Conservation (phyloP, 2,888 invertebrate species). For the Drosophila neutralis region DNA sequence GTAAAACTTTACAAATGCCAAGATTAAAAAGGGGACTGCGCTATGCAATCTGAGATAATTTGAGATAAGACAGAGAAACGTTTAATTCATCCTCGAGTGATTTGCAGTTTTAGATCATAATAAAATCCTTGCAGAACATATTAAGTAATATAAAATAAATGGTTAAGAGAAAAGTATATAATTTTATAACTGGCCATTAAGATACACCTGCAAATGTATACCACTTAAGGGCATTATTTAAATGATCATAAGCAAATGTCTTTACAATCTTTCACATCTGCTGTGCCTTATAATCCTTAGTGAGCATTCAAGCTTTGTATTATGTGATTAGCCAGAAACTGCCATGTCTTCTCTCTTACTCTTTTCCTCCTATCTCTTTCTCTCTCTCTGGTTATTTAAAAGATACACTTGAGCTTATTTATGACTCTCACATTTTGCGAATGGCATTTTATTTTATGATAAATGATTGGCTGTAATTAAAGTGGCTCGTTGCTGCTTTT, state of each 20-base stretch:
- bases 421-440: conserved; percentile 58
- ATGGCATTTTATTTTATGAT: conserved; percentile 62
- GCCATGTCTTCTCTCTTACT: neutral
- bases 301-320: neutral
- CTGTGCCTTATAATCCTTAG: neutral
- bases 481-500: conserved; percentile 42
- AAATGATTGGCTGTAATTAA: conserved; percentile 72
- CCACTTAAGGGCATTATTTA: neutral
- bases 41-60: neutral
- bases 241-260: neutral
- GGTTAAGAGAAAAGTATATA: neutral
- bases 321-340: conserved; percentile 1
- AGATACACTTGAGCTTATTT: conserved; percentile 50
- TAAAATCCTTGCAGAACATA: no score
- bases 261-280: neutral
- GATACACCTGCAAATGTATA: neutral
- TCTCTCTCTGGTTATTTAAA: conserved; percentile 18
- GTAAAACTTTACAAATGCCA: neutral
- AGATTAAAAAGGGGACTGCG: neutral
- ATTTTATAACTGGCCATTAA: neutral
- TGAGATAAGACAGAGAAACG: neutral
- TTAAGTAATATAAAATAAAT: neutral
- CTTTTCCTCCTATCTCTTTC: neutral
- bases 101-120: neutral
- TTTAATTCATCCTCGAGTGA: neutral